Conservation (phyloP, 2,113 vertebrate genomes). For the Laticauda laticaudata region DNA sequence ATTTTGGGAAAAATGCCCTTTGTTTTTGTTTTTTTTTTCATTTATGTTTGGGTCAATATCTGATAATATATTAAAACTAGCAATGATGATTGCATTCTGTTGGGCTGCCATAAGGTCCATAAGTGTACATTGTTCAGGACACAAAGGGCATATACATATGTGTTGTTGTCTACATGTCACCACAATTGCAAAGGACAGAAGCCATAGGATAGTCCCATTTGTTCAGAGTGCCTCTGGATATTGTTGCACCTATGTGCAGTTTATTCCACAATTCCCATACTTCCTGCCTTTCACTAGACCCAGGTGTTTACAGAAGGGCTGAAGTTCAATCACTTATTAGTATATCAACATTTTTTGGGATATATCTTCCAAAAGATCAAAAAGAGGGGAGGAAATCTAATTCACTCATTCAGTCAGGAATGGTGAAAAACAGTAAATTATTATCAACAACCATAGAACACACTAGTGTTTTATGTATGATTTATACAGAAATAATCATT, state of each 20-base stretch:
- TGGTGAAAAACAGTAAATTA: not conserved
- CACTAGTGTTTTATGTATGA: not conserved
- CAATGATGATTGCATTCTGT: not conserved
- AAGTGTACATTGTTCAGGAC: not conserved
- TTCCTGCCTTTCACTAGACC: not conserved
- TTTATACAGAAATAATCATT: constrained; percentile 7
- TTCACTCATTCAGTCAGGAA: not conserved
- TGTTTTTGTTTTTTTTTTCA: not conserved
- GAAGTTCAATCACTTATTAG: not conserved
- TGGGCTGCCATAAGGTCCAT: not conserved
- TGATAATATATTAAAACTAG: not conserved
- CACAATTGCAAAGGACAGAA: not conserved
- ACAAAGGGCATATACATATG: not conserved
- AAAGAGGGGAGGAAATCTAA: not conserved
- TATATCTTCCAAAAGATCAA: not conserved
- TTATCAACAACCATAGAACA: not conserved
- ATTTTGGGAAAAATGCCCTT: not conserved
- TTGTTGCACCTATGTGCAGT: not conserved
- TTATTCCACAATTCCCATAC: not conserved
- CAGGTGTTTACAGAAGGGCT: not conserved
- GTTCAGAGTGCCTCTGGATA: not conserved
- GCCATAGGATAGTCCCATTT: not conserved
- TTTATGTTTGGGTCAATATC: not conserved
- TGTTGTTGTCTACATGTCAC: not conserved
- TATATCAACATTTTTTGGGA: not conserved